Base-by-base conservation (phyloP, 2,797 vertebrate species). In the Hapalemur alaotrensis region DNA sequence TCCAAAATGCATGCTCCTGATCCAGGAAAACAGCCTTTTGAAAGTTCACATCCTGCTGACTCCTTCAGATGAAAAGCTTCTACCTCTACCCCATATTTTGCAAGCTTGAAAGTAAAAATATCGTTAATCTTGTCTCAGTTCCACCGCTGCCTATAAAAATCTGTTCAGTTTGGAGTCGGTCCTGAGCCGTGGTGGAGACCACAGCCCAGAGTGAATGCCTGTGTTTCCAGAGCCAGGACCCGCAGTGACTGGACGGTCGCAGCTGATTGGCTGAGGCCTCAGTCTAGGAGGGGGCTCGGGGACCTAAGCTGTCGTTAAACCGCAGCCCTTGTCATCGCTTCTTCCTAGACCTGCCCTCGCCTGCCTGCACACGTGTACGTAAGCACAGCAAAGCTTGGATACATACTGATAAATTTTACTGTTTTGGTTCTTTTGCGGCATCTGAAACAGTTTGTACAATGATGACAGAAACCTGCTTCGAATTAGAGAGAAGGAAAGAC, bases 401-500 rank as follows among this genome's bases (percentile, higher is more conserved):
- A 30, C 35, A 43, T 30, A 69, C 92, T 93, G 93, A 95, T 93
- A 30, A 28, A 43, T 91, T 81, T 86, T 95, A 48, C 89, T 81
- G 75, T 95, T 95, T 83, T 76, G 87, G 28, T 89, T 78, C 76
- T 30, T 57, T 95, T 97, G 91, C 30, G 97, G 96, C 87, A 46
- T 81, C 97, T 95, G 84, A 91, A 97, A 59, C 98, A 99, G 99
- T 98, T 98, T 99, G 96, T 98, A 99, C 98, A 99, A 99, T 97
- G 99, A 99, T 98, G 99, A 99, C 35, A 99, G 99, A 97, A 99
- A 99, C 97, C 98, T 99, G 98, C 99, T 99, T 97, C 99, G 99
- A 83, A 99, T 99, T 97, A 98, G 98, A 98, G 99, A 99, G 97
- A 99, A 98, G 98, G 99, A 99, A 97, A 99, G 99, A 93, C 98